Evolutionary conservation across 2,113 vertebrate genomes (phyloP).

Genomic region (Chloebia gouldiae): DNA sequence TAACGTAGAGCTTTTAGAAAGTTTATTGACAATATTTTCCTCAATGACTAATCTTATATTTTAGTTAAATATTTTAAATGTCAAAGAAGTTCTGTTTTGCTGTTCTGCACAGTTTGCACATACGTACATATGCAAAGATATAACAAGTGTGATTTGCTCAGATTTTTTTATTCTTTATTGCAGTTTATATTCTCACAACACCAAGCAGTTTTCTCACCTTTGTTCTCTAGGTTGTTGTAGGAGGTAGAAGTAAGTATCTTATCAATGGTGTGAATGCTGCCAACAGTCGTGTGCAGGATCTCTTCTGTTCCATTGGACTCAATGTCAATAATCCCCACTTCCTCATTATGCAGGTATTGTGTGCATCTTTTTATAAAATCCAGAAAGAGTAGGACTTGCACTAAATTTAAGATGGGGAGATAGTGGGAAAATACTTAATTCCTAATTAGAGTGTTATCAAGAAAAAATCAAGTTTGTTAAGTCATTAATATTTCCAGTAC

Average conservation of each 20-base stretch:
- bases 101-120: neutral
- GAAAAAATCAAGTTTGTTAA: neutral
- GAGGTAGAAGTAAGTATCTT: conserved; percentile 92
- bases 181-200: neutral
- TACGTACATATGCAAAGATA: neutral
- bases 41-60: neutral
- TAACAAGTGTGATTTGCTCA: neutral
- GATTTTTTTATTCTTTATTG: neutral
- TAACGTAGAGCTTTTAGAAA: neutral
- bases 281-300: conserved; percentile 88
- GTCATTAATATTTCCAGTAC: neutral
- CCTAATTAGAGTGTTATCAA: neutral
- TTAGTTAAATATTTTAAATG: neutral
- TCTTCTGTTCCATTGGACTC: conserved; percentile 94
- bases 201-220: neutral
- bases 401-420: neutral
- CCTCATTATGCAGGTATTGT: conserved; percentile 96
- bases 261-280: conserved; percentile 92
- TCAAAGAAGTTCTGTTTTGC: neutral
- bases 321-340: conserved; percentile 99
- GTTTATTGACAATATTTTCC: neutral
- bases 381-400: neutral
- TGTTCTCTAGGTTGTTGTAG: conserved; percentile 78
- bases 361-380: neutral
- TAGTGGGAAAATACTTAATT: neutral